Conservation (phyloP, 1,140 invertebrate genomes). For the Pectinophora gossypiella region DNA sequence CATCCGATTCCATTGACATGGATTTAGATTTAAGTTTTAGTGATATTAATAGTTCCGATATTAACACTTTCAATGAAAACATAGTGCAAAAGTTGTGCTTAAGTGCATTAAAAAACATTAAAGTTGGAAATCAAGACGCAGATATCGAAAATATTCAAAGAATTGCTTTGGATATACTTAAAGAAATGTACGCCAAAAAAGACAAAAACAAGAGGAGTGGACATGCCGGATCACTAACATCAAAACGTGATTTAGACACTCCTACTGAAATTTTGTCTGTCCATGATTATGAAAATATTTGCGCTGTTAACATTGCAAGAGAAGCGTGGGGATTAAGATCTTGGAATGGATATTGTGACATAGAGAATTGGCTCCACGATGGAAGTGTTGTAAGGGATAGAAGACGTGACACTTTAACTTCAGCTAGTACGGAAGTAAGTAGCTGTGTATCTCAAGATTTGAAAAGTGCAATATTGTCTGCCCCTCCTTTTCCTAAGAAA, state of each 20-base stretch:
- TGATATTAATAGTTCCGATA: slow-evolving; percentile 75
- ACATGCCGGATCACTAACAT: slow-evolving; percentile 32
- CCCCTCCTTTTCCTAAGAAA: slow-evolving; percentile 61
- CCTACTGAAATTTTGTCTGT: slow-evolving; percentile 78
- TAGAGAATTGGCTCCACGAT: slow-evolving; percentile 80
- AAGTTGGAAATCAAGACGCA: slow-evolving; percentile 72
- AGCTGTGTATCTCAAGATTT: slow-evolving; percentile 64
- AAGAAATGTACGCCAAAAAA: slow-evolving; percentile 72
- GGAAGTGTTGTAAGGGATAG: slow-evolving; percentile 78
- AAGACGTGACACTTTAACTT: slow-evolving; percentile 76
- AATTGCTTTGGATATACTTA: slow-evolving; percentile 72
- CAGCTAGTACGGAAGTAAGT: slow-evolving; percentile 71
- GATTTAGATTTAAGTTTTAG: slow-evolving; percentile 74
- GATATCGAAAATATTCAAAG: slow-evolving; percentile 74
- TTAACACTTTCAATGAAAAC: slow-evolving; percentile 74
- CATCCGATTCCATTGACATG: slow-evolving; percentile 71
- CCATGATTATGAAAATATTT: slow-evolving; percentile 83
- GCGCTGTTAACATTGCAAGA: slow-evolving; percentile 79
- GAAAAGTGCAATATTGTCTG: slow-evolving; percentile 60
- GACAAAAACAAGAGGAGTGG: slow-evolving; percentile 56
- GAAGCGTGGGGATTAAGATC: slow-evolving; percentile 81
- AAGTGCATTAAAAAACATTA: slow-evolving; percentile 73
- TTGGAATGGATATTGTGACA: slow-evolving; percentile 80
- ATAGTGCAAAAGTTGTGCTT: slow-evolving; percentile 73
- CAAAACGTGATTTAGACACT: slow-evolving; percentile 71